These are phyloP conservation scores for Coluber constrictor DNA, from an alignment of 2,797 vertebrate species.

Conservation along the genomic window DNA sequence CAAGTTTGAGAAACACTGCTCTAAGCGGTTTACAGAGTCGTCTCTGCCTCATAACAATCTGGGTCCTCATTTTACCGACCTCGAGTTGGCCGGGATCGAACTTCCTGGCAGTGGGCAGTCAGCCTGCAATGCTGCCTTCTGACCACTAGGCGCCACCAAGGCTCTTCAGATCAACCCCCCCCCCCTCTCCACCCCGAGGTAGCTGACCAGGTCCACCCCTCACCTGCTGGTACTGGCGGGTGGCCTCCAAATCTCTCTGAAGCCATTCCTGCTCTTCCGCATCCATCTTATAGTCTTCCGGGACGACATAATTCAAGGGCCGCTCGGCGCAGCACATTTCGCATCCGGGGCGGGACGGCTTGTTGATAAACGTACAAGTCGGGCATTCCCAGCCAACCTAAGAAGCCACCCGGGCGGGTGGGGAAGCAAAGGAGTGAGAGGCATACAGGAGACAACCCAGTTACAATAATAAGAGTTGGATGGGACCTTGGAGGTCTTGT, in stretches of 20 bases:
- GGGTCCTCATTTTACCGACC: not conserved
- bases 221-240: constrained; percentile 78
- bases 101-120: not conserved
- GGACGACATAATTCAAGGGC: constrained; percentile 74
- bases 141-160: not conserved
- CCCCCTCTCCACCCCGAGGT: fast-evolving
- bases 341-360: constrained; percentile 83
- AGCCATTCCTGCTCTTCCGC: constrained; percentile 71
- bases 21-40: not conserved
- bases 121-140: not conserved
- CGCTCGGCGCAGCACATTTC: constrained; percentile 78
- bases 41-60: not conserved
- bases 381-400: constrained; percentile 80
- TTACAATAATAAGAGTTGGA: not conserved
- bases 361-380: constrained; percentile 81
- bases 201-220: not conserved
- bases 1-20: too few species aligned
- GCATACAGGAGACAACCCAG: fast-evolving
- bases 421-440: not conserved
- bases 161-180: too few species aligned
- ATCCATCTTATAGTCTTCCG: constrained; percentile 75
- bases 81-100: not conserved
- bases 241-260: constrained; percentile 70
- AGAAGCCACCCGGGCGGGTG: fast-evolving
- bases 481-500: not conserved